phyloP scores from a whole-genome alignment of 2,797 vertebrate genomes.

The Siniperca undulata region DNA sequence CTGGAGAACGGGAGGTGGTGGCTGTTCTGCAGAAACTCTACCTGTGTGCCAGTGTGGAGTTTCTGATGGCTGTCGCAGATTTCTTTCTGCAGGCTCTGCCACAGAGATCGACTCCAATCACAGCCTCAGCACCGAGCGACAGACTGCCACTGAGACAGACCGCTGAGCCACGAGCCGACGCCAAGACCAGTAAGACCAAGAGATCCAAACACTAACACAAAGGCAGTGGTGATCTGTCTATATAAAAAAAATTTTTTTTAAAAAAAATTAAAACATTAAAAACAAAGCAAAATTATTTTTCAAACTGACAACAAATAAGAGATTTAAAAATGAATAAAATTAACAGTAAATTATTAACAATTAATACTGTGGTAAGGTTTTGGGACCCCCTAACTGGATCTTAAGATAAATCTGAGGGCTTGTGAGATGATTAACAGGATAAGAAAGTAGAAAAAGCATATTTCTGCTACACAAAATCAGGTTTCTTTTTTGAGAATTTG shows the following conservation, averaged over 20 bases:
- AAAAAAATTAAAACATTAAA: background rate
- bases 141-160: slow-evolving; percentile 85
- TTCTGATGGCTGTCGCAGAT: slow-evolving; percentile 93
- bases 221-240: background rate
- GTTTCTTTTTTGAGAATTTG: background rate
- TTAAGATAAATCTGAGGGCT: background rate
- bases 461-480: background rate
- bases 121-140: background rate
- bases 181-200: slow-evolving; percentile 64
- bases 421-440: background rate
- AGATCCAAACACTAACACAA: background rate
- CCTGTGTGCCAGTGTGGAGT: slow-evolving; percentile 96
- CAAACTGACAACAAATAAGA: background rate
- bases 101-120: slow-evolving; percentile 59
- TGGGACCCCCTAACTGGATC: too few relatives aligned
- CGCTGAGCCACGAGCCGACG: slow-evolving; percentile 73
- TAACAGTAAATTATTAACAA: background rate
- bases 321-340: background rate
- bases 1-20: slow-evolving; percentile 81
- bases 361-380: too few relatives aligned
- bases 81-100: slow-evolving; percentile 96
- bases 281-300: background rate
- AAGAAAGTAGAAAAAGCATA: background rate
- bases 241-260: too few relatives aligned
- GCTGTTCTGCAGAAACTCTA: slow-evolving; percentile 93